Evolutionary conservation across 1,140 invertebrate species (phyloP).

Genomic region (Hormaphis cornu): DNA sequence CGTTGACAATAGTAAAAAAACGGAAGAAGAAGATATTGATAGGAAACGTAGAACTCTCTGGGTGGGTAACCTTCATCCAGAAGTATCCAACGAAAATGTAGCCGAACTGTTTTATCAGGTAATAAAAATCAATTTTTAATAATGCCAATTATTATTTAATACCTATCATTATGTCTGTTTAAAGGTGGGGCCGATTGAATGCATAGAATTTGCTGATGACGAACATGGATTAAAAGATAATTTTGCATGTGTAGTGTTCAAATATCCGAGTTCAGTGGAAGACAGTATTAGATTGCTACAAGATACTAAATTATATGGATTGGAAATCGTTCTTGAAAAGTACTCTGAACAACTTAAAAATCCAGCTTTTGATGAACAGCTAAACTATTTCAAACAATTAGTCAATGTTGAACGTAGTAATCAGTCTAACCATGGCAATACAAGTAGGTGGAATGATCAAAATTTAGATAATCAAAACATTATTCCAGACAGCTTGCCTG

Average conservation of each 20-base stretch:
- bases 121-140: neutral
- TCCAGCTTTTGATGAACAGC: constrained; percentile 3
- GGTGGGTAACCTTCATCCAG: constrained; percentile 21
- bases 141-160: neutral
- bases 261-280: constrained; percentile 6
- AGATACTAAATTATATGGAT: neutral
- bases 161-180: neutral
- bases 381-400: constrained; percentile 12
- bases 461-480: neutral
- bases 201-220: neutral
- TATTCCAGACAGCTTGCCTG: constrained; percentile 18
- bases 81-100: neutral
- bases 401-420: neutral
- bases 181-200: constrained; percentile 17
- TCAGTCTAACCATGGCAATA: neutral
- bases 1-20: neutral
- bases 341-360: neutral
- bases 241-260: constrained; percentile 10
- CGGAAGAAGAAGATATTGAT: neutral
- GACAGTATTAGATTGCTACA: constrained; percentile 3
- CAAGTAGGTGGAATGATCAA: neutral
- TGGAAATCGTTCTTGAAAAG: neutral
- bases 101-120: constrained; percentile 22
- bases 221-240: neutral
- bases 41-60: neutral